Evolutionary conservation across 2,888 invertebrate genomes (phyloP), one percentile per base, ranked within the genome.

Genomic region (Ormyrus thymus): DNA sequence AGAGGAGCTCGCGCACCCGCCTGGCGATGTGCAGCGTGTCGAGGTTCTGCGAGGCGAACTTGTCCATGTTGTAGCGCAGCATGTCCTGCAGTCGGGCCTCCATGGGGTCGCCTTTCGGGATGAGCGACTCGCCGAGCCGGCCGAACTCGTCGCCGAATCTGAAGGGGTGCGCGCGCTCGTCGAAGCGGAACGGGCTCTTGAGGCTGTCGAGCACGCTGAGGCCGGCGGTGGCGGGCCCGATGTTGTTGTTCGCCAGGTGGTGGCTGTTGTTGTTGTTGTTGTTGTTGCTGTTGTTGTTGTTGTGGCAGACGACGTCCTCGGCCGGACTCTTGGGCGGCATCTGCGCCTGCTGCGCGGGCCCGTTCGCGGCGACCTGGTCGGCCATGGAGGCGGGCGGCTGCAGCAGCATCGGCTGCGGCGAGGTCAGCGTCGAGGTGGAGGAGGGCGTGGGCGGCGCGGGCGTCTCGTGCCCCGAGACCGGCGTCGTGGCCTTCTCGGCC

Each of bases 21-120:
- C 98, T 93, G 78, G 98, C 96, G 86, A 98, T 97, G 91, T 97
- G 96, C 78, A 98, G 92, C n/a, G 98, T 98, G 91, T 98, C 98
- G 83, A 98, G 92, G 86, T 96, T 96, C 86, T 97, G 97, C 84
- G 96, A 95, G 76, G 97, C 97, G 90, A 97, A 97, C 90, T 97
- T 97, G 92, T 97, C 97, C 95, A 97, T 97, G 90, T 97, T 97
- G 91, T 97, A 97, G 85, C 97, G 93, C 81, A 97, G 92, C 96
- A 97, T 97, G 90, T 97, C 97, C 88, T 97, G 97, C 64, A 97
- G 92, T 79, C 96, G 92, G 65, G 97, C 97, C 90, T 97, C 97
- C 97, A 97, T 97, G 43, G 97, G 97, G 89, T 97, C 97, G 72
- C 97, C 96, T 88, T 97, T 97, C 46, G 97, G 97, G 85, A 97